phyloP scores from a whole-genome alignment of 2,113 vertebrate genomes.

The Corythoichthys haematopterus region DNA sequence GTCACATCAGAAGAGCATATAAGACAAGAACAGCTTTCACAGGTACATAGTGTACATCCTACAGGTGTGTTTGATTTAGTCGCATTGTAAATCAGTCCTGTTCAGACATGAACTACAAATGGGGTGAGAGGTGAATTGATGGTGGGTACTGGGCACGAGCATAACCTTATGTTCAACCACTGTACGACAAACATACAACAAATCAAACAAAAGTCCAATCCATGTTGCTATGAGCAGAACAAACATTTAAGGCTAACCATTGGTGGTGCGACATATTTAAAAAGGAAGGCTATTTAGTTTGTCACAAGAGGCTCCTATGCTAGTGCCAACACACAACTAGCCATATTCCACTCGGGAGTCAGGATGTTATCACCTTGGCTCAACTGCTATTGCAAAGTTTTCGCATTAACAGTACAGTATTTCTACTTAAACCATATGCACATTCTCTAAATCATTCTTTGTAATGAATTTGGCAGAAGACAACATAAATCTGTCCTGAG shows the following conservation, averaged over 20 bases:
- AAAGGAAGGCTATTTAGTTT: no score
- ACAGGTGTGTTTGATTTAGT: slow-evolving; percentile 37
- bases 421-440: background rate
- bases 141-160: slow-evolving; percentile 2
- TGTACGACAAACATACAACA: no score
- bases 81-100: slow-evolving; percentile 4
- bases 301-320: background rate
- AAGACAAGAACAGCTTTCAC: background rate
- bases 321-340: background rate
- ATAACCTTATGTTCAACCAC: background rate
- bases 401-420: background rate
- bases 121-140: slow-evolving; percentile 11
- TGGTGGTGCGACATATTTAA: no score
- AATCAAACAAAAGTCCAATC: no score
- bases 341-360: no score
- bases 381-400: background rate
- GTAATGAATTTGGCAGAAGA: slow-evolving; percentile 44
- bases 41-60: background rate
- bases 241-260: no score
- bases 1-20: background rate
- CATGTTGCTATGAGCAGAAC: no score
- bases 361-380: no score
- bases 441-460: slow-evolving; percentile 24
- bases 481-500: slow-evolving; percentile 38
- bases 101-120: slow-evolving; percentile 28